Conservation (phyloP, 1,140 invertebrate species). For the Planococcus citri region DNA sequence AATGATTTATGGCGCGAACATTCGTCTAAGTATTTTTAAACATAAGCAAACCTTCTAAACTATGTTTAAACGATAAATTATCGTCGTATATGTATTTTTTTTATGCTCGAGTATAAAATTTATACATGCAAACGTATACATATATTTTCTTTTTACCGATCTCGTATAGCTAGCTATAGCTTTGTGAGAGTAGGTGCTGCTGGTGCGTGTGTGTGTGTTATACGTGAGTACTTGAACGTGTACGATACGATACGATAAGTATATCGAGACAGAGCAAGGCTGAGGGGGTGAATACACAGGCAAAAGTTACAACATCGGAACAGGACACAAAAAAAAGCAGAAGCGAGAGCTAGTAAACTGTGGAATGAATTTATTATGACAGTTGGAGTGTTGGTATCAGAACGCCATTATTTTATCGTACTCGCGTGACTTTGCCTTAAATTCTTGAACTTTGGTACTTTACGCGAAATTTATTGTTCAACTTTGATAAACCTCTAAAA, state of each 20-base stretch:
- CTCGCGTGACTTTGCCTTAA: constrained; percentile 14
- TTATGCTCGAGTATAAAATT: not conserved
- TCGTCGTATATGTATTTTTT: constrained; percentile 1
- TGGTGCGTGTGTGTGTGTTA: too few relatives aligned
- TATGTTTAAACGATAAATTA: constrained; percentile 1
- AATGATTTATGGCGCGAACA: constrained; percentile 2
- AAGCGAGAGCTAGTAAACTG: not conserved
- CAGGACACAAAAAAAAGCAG: not conserved
- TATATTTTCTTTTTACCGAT: too few relatives aligned
- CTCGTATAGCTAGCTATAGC: too few relatives aligned
- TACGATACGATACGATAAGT: not conserved
- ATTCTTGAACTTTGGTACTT: constrained; percentile 16
- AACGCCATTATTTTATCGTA: constrained; percentile 19
- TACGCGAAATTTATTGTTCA: constrained; percentile 9
- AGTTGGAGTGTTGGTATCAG: constrained; percentile 18
- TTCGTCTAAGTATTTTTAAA: constrained; percentile 4
- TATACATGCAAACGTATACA: not conserved
- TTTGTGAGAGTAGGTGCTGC: too few relatives aligned
- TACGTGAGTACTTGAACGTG: too few relatives aligned
- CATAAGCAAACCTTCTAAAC: constrained; percentile 5
- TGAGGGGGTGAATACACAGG: not conserved
- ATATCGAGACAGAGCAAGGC: not conserved
- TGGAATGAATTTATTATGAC: constrained; percentile 19
- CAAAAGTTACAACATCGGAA: not conserved
- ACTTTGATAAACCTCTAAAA: constrained; percentile 13